phyloP scores from a whole-genome alignment of 2,113 vertebrate species.

The Poecilia latipinna region DNA sequence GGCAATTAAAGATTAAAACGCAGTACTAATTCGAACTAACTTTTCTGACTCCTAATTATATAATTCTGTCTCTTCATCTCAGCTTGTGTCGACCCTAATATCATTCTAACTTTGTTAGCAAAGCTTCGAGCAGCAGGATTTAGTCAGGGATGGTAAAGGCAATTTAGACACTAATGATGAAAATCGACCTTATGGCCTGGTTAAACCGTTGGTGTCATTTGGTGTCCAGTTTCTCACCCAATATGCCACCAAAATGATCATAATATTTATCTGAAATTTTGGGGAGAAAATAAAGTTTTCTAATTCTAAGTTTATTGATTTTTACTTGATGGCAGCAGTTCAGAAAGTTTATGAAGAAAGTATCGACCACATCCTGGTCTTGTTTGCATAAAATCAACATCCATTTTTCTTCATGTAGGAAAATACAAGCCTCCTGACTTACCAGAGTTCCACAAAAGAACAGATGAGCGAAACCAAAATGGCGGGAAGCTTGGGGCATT shows the following conservation, averaged over 20 bases:
- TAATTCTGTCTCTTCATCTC: constrained; percentile 10
- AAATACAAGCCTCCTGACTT: background rate
- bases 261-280: no score
- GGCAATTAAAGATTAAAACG: constrained; percentile 71
- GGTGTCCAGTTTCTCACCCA: no score
- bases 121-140: constrained; percentile 3
- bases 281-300: background rate
- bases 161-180: background rate
- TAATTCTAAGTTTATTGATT: background rate
- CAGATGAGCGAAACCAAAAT: constrained; percentile 11
- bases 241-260: no score
- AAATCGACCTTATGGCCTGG: background rate
- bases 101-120: background rate
- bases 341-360: background rate
- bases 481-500: background rate
- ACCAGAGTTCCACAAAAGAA: background rate
- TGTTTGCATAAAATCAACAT: background rate
- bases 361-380: background rate
- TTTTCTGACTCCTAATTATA: background rate
- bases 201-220: background rate
- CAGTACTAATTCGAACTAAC: constrained; percentile 22
- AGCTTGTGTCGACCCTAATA: constrained; percentile 6
- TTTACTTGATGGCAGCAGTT: no score
- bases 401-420: background rate
- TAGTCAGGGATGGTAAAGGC: background rate